Percentiles rank a stretch among this genome's conserved stretches.
Conservation (phyloP, 1,140 invertebrate species). For the Aphaenogaster floridana region DNA sequence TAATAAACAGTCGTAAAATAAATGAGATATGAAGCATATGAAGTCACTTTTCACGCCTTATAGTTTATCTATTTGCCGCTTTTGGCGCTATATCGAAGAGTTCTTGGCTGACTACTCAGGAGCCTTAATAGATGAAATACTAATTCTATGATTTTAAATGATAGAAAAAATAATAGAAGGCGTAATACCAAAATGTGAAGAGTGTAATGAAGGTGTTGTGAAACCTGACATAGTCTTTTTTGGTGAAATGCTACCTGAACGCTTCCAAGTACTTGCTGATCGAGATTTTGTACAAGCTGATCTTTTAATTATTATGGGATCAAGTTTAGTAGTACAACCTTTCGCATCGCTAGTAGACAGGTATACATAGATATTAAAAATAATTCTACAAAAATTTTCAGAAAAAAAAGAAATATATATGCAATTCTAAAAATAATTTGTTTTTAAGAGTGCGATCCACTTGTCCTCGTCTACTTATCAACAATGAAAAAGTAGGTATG, state of each 20-base stretch:
- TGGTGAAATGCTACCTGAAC: slow-evolving; percentile 94
- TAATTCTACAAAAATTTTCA: neutral
- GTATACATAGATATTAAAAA: slow-evolving; percentile 85
- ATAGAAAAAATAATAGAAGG: slow-evolving; percentile 92
- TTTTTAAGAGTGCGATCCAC: slow-evolving; percentile 89
- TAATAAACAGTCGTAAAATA: too few species aligned
- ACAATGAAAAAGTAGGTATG: slow-evolving; percentile 92
- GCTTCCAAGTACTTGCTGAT: slow-evolving; percentile 90
- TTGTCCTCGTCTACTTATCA: slow-evolving; percentile 94
- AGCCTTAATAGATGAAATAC: neutral
- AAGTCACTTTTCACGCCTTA: too few species aligned
- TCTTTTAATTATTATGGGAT: slow-evolving; percentile 97
- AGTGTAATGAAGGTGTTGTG: slow-evolving; percentile 91
- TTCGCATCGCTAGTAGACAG: slow-evolving; percentile 96
- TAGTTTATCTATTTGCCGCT: too few species aligned
- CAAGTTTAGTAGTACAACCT: slow-evolving; percentile 97
- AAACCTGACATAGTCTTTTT: slow-evolving; percentile 99
- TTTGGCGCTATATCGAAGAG: too few species aligned
- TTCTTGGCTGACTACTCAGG: too few species aligned
- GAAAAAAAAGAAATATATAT: slow-evolving; percentile 1
- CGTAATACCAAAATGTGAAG: slow-evolving; percentile 91
- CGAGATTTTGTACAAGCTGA: slow-evolving; percentile 96
- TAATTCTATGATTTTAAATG: slow-evolving; percentile 47
- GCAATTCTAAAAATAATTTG: slow-evolving; percentile 45
- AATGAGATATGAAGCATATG: too few species aligned